Evolutionary conservation across 1,140 invertebrate species (phyloP), one percentile per base, ranked within the genome.

Genomic region (Macrocentrus cingulum): DNA sequence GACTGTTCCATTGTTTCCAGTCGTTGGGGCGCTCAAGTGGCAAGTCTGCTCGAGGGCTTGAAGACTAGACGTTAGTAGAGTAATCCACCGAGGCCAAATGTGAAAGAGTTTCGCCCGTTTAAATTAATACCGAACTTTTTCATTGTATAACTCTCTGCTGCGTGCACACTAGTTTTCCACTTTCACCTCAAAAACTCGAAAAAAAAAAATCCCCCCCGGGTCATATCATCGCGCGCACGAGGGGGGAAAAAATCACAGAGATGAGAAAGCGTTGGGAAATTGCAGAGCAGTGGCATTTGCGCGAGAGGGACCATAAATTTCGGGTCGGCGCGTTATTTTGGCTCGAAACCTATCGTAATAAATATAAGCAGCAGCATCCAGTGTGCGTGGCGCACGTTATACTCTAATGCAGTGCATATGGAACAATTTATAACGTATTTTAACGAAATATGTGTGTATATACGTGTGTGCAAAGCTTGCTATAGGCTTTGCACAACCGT

Each of bases 271-370:
- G 59, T 60, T 34, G 39, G 46, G 57, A 42, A 66, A 66, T 48
- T 53, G 53, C 51, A 62, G 49, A 67, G 56, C 59, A 56, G n/a
- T n/a, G n/a, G 65, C 72, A 71, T 75, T 76, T 72, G 67, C 70
- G 48, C 59, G 25, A 34, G 45, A 50, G 51, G 61, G 41, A 68
- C 70, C 64, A 79, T 79, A 77, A 79, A 79, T 79, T 76, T 69
- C 46, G 59, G 55, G 56, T 60, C 25, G 23, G 48, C 45, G 56
- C 63, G 48, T 68, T 65, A 68, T 74, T 75, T 72, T 70, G 63
- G 66, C 58, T 64, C 64, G 69, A 74, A 77, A 76, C 70, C 72
- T 74, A 77, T 77, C 72, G 75, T 74, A 76, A 77, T 79, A 79
- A 79, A 79, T 79, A 65, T 46, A 75, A 66, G 61, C 54, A 63